phyloP scores from a whole-genome alignment of 2,888 invertebrate genomes.

The Oxycera nigricornis region DNA sequence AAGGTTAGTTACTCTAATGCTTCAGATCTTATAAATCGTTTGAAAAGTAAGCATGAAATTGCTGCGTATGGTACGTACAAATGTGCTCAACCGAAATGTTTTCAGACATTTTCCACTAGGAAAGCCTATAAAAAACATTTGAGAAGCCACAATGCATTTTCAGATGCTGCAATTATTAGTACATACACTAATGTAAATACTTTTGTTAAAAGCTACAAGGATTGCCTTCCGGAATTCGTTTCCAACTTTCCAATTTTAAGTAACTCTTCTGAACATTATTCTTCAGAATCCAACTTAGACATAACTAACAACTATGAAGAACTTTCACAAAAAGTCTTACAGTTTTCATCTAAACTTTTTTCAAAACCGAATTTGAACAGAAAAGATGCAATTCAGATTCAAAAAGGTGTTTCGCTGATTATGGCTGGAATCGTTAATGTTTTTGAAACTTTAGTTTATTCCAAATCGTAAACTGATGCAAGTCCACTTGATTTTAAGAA shows the following conservation, averaged over 20 bases:
- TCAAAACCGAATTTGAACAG: background rate
- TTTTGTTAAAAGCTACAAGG: too few relatives aligned
- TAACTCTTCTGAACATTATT: background rate
- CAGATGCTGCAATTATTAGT: too few relatives aligned
- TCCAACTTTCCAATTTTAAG: background rate
- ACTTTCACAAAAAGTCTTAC: too few relatives aligned
- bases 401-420: background rate
- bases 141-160: too few relatives aligned
- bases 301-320: too few relatives aligned
- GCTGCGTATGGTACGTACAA: background rate
- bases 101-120: background rate
- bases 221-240: too few relatives aligned
- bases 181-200: too few relatives aligned
- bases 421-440: background rate
- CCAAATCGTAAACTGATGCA: too few relatives aligned
- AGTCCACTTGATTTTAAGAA: too few relatives aligned
- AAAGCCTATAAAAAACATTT: conserved; percentile 9
- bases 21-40: background rate
- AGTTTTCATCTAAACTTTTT: background rate
- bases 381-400: background rate
- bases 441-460: background rate
- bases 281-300: too few relatives aligned
- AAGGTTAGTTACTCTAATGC: background rate
- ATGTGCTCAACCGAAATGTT: background rate
- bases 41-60: background rate